Conservation (phyloP, 2,888 invertebrate species). For the Zygogramma bicolorata region DNA sequence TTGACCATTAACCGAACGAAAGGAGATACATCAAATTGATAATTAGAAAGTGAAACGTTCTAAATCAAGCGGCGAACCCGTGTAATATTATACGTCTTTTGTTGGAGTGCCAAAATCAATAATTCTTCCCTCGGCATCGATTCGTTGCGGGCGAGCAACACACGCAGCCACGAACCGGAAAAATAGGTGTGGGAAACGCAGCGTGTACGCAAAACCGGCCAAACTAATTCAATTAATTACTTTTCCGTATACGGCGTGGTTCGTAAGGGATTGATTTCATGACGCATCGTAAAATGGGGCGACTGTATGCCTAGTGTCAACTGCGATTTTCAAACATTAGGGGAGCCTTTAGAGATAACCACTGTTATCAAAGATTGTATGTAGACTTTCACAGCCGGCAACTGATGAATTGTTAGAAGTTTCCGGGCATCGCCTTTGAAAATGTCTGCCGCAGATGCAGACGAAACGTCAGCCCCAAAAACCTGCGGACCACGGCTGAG, state of each 20-base stretch:
- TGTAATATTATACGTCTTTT: background rate
- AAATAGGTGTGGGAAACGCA: conserved; percentile 5
- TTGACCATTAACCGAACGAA: background rate
- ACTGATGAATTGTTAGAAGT: no score
- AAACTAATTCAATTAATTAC: conserved; percentile 8
- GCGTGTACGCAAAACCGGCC: conserved; percentile 7
- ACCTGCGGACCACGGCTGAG: no score
- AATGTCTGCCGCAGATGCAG: no score
- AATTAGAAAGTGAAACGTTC: background rate
- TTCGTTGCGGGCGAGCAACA: background rate
- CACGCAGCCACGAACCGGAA: conserved; percentile 7
- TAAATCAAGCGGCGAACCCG: background rate
- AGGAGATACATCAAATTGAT: background rate
- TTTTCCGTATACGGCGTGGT: background rate
- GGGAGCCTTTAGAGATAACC: no score
- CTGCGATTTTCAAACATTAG: no score
- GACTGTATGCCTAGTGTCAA: no score
- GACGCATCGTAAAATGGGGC: no score
- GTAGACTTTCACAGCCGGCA: no score
- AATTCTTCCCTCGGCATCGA: conserved; percentile 3
- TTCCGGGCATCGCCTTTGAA: no score
- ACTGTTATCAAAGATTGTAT: no score
- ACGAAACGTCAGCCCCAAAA: no score
- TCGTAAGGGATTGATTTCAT: background rate
- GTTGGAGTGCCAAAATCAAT: conserved; percentile 9